A percentile compares a stretch with the other conserved stretches of the same genome.
Evolutionary conservation across 2,888 invertebrate species (phyloP).

Genomic region (Bembecia ichneumoniformis): DNA sequence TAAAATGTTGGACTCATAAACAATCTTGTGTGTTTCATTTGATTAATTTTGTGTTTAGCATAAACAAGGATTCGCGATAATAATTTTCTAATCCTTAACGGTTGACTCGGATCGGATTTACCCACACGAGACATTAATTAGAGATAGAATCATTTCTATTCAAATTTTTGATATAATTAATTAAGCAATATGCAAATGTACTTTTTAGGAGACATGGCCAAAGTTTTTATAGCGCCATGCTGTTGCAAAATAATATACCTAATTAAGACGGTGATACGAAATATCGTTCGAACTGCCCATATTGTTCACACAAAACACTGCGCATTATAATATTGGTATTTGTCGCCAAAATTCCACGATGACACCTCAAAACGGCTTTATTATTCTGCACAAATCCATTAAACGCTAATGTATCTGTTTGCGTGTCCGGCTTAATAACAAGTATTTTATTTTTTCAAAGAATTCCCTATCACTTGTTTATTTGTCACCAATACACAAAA

Average conservation of each 20-base stretch:
- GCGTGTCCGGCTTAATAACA: slow-evolving; percentile 21
- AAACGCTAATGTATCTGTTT: slow-evolving; percentile 29
- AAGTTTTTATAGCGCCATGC: too few relatives aligned
- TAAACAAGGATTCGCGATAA: slow-evolving; percentile 6
- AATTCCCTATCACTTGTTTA: slow-evolving; percentile 21
- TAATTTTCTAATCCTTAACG: neutral
- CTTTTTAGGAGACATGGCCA: too few relatives aligned
- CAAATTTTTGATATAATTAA: neutral
- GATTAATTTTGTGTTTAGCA: slow-evolving; percentile 18
- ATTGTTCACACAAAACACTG: neutral
- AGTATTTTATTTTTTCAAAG: slow-evolving; percentile 19
- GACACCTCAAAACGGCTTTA: slow-evolving; percentile 16
- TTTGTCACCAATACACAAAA: slow-evolving; percentile 29
- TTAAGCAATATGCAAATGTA: neutral
- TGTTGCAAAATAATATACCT: neutral
- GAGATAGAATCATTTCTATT: neutral
- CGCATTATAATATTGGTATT: slow-evolving; percentile 1
- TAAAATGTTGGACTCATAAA: slow-evolving; percentile 2
- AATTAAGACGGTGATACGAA: neutral
- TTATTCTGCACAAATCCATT: slow-evolving; percentile 15
- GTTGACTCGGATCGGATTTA: neutral
- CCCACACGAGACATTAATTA: neutral
- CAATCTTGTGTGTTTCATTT: slow-evolving; percentile 21
- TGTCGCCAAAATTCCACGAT: slow-evolving; percentile 11
- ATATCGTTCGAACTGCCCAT: neutral